Base-by-base conservation (phyloP, 1,140 invertebrate species). In the Sinonovacula constricta region DNA sequence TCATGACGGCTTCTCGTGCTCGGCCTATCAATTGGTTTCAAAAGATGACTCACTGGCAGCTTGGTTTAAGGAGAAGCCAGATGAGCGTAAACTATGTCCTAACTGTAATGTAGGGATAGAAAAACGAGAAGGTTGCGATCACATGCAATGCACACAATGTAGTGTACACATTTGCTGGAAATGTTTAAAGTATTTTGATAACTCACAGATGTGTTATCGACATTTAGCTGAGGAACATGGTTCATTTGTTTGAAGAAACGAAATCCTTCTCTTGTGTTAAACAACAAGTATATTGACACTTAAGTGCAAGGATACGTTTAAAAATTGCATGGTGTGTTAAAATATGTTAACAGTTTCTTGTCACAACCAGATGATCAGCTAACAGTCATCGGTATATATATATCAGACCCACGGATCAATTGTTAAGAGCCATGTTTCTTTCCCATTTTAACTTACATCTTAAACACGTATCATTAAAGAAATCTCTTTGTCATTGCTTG, bases 1-100 rank as follows among this genome's bases (percentile, higher is more conserved):
- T 53, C 87, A 88, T 60, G 81, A 78, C 26, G 87, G 87, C 12
- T 30, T 88, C 1, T 82, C 87, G 1, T 88, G 87, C 69, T 51
- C 67, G 18, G 85, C 86, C 82, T 79, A 80, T 22, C 67, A 71
- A 15, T 79, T 74, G 57, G 59, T 62, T 28, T 78, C 56, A 12
- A 36, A 72, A 18, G 33, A 69, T 5, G 65, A 76, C 3, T 60
- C 56, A 5, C 2, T 86, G 26, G 53, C 68, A 10, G 22, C 54
- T 14, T 87, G 84, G 85, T n/a, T 81, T 2, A 39, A 14, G 22
- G 36, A 71, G 31, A 67, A 86, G 51, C 63, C 75, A 1, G 22
- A 74, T 2, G 81, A 79, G 14, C 33, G 82, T 12, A 86, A 83
- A 70, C 28, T 72, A 5, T 88, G 87, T 75, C 87, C 87, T 10